Conservation (phyloP, 2,888 invertebrate species). For the Philereme vetulata region DNA sequence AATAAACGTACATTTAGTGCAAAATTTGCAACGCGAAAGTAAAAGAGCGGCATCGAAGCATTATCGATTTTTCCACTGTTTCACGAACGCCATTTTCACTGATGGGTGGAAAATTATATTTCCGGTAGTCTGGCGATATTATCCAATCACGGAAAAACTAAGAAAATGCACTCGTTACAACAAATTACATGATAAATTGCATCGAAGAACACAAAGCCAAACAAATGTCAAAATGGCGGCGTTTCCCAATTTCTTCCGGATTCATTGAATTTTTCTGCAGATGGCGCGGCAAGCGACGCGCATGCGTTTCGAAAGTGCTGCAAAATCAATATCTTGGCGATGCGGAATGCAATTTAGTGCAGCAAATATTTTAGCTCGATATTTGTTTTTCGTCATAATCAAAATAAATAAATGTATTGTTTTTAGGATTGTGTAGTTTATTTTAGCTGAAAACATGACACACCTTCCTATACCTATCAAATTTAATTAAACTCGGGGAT, state of each 20-base stretch:
- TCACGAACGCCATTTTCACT: slow-evolving; percentile 51
- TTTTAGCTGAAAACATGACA: too few relatives aligned
- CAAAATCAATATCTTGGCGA: slow-evolving; percentile 39
- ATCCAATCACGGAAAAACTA: slow-evolving; percentile 49
- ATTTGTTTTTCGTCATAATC: too few relatives aligned
- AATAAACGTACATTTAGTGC: slow-evolving; percentile 48
- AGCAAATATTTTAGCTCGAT: too few relatives aligned
- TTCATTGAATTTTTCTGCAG: slow-evolving; percentile 55
- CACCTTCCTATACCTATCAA: too few relatives aligned
- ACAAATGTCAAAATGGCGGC: slow-evolving; percentile 85
- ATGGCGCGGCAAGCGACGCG: slow-evolving; percentile 65
- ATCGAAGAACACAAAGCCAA: slow-evolving; percentile 78
- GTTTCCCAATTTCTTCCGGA: slow-evolving; percentile 58
- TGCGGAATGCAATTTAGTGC: slow-evolving; percentile 1
- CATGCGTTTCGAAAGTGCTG: slow-evolving; percentile 70
- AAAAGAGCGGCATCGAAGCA: slow-evolving; percentile 76
- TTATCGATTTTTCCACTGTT: slow-evolving; percentile 75
- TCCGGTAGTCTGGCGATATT: slow-evolving; percentile 44
- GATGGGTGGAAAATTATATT: slow-evolving; percentile 49
- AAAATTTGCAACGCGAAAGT: slow-evolving; percentile 62
- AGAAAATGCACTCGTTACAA: slow-evolving; percentile 49
- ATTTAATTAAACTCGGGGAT: too few relatives aligned
- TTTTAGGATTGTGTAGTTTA: too few relatives aligned
- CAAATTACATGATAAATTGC: slow-evolving; percentile 67
- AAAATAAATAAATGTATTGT: too few relatives aligned